A percentile compares a stretch with the other conserved stretches of the same genome.
These are phyloP conservation scores for Diachasmimorpha longicaudata DNA, from an alignment of 1,140 invertebrate species.

Conservation along the genomic window DNA sequence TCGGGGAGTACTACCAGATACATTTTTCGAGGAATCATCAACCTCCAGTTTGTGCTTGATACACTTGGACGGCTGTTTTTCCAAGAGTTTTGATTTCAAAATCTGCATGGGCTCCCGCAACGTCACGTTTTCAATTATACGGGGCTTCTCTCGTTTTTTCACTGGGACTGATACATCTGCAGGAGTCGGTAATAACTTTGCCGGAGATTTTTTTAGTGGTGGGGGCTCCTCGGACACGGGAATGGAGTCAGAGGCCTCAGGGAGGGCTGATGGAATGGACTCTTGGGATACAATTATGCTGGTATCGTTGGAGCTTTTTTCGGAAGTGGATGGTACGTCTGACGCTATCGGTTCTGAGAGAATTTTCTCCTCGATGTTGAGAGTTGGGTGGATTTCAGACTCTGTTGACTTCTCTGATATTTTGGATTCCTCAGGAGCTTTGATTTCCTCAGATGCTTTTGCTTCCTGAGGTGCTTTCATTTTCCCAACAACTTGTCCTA, in stretches of 20 bases:
- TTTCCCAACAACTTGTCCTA: neutral
- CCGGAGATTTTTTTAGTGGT: slow-evolving; percentile 9
- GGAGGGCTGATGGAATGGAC: too few species aligned
- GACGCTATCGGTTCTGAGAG: neutral
- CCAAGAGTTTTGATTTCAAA: slow-evolving; percentile 52
- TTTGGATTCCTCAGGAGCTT: neutral
- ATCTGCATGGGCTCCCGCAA: slow-evolving; percentile 54
- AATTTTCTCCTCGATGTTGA: neutral
- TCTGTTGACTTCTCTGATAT: neutral
- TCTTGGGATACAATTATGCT: too few species aligned
- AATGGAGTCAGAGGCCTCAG: too few species aligned
- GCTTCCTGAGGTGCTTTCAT: neutral
- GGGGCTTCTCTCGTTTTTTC: slow-evolving; percentile 58
- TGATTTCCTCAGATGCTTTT: neutral
- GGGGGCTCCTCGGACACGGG: too few species aligned
- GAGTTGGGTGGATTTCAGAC: neutral
- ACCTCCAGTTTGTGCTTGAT: slow-evolving; percentile 53
- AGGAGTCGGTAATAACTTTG: slow-evolving; percentile 28
- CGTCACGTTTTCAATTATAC: slow-evolving; percentile 56
- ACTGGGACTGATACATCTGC: slow-evolving; percentile 47
- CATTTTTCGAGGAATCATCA: slow-evolving; percentile 17
- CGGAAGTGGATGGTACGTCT: neutral
- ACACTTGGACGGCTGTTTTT: slow-evolving; percentile 43
- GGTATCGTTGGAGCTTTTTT: too few species aligned
- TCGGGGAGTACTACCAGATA: slow-evolving; percentile 32